These are phyloP conservation scores for Zaprionus davidi DNA, from an alignment of 1,140 invertebrate species.

Conservation along the genomic window DNA sequence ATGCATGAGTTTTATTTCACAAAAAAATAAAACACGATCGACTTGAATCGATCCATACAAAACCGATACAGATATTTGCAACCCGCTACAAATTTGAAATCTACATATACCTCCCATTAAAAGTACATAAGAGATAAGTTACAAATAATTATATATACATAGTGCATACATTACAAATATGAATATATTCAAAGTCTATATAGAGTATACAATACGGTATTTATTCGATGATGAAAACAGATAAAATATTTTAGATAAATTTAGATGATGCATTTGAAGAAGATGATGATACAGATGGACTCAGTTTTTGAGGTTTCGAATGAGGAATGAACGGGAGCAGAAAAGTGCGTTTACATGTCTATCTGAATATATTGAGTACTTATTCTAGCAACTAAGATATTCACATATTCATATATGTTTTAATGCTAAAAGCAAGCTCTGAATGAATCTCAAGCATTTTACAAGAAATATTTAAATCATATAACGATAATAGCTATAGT, in stretches of 20 bases:
- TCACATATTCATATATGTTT: constrained; percentile 24
- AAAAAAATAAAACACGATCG: constrained; percentile 10
- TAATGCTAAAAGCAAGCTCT: constrained; percentile 15
- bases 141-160: constrained; percentile 35
- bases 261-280: constrained; percentile 58
- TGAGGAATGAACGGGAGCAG: constrained; percentile 34
- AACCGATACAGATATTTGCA: constrained; percentile 74
- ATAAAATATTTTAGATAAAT: constrained; percentile 76
- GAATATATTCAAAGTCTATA: constrained; percentile 71
- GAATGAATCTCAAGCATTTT: constrained; percentile 24
- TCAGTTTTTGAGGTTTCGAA: constrained; percentile 78
- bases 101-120: constrained; percentile 79
- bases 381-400: constrained; percentile 34
- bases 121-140: constrained; percentile 66
- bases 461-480: constrained; percentile 28
- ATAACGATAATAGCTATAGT: constrained; percentile 35
- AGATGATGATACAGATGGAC: constrained; percentile 44
- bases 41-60: constrained; percentile 14
- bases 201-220: constrained; percentile 50
- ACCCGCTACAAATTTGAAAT: constrained; percentile 82
- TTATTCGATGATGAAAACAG: constrained; percentile 48
- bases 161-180: constrained; percentile 21
- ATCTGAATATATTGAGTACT: constrained; percentile 32
- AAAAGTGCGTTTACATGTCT: constrained; percentile 53
- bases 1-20: constrained; percentile 72